phyloP scores from a whole-genome alignment of 2,797 vertebrate species.

The Gadopsis marmoratus region DNA sequence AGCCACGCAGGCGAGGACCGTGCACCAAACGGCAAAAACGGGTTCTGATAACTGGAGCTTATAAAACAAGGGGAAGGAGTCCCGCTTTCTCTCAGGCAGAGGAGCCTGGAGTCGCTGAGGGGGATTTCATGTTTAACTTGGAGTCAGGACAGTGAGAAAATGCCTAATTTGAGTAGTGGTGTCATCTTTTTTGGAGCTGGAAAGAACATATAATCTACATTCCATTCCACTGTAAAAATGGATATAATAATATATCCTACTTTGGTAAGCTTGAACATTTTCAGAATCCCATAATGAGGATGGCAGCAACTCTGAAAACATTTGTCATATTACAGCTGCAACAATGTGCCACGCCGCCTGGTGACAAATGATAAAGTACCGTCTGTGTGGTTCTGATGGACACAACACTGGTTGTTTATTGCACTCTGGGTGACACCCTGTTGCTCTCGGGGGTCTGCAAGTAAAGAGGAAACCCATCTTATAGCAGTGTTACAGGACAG shows the following conservation, averaged over 20 bases:
- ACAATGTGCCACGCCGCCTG: not conserved
- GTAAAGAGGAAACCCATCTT: not conserved
- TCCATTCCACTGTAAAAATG: not conserved
- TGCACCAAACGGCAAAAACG: constrained; percentile 51
- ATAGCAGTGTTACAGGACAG: not conserved
- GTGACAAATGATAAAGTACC: not conserved
- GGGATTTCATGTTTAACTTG: not conserved
- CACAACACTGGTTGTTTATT: not conserved
- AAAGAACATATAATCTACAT: not conserved
- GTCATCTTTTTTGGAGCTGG: not conserved
- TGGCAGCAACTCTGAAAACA: not conserved
- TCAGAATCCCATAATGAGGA: not conserved
- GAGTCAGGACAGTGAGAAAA: not conserved
- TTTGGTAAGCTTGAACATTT: not conserved
- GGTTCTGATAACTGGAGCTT: constrained; percentile 52
- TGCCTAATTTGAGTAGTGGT: not conserved
- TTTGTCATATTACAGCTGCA: constrained; percentile 9
- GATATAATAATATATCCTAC: not conserved
- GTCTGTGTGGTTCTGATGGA: not conserved
- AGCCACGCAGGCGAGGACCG: constrained; percentile 49
- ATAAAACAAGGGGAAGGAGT: constrained; percentile 42
- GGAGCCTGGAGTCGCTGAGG: not conserved
- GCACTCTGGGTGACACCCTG: not conserved
- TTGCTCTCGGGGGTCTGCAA: not conserved
- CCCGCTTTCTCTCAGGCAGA: constrained; percentile 26